Evolutionary conservation across 1,140 invertebrate genomes (phyloP).

Genomic region (Pseudachorutes palmiensis): DNA sequence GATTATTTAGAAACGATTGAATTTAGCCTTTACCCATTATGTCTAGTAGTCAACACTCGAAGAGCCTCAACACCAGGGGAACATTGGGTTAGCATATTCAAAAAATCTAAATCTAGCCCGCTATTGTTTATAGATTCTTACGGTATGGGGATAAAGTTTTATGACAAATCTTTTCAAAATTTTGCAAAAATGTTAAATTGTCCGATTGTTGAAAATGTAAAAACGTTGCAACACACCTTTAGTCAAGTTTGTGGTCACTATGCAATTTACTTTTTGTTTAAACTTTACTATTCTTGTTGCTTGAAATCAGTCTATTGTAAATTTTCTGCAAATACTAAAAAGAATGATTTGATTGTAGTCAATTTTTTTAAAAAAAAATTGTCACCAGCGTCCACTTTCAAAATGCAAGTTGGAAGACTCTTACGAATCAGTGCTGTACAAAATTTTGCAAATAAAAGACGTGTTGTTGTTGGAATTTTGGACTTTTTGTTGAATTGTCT

Average conservation of each 20-base stretch:
- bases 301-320: constrained; percentile 5
- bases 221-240: not conserved
- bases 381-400: too few species aligned
- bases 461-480: too few species aligned
- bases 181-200: not conserved
- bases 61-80: not conserved
- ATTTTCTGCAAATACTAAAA: not conserved
- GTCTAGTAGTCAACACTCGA: not conserved
- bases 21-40: not conserved
- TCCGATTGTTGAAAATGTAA: not conserved
- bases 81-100: constrained; percentile 2
- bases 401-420: too few species aligned
- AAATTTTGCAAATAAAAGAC: too few species aligned
- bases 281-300: not conserved
- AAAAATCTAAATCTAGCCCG: not conserved
- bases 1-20: not conserved
- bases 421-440: too few species aligned
- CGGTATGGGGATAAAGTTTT: constrained; percentile 3
- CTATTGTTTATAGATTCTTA: not conserved
- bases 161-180: not conserved
- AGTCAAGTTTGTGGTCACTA: constrained; percentile 7
- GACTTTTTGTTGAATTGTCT: too few species aligned
- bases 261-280: constrained; percentile 10
- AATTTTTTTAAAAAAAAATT: constrained; percentile 21
- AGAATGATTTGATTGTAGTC: constrained; percentile 5